Evolutionary conservation across 2,888 invertebrate species (phyloP).

Genomic region (Meghimatium bilineatum): DNA sequence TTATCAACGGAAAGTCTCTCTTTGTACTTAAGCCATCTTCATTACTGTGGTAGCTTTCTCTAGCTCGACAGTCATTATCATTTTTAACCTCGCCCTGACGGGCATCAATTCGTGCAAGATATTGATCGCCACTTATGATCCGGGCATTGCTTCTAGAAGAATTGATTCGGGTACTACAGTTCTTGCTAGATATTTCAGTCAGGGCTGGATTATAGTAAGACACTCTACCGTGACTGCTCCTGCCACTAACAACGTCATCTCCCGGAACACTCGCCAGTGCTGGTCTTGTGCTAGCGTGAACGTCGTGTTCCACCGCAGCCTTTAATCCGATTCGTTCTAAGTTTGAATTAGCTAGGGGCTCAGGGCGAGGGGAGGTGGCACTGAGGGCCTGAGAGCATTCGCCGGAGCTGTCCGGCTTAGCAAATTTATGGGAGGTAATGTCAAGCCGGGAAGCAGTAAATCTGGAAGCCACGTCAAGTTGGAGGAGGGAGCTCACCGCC

Average conservation of each 20-base stretch:
- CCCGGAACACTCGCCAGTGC: neutral
- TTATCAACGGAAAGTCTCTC: neutral
- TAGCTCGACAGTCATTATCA: neutral
- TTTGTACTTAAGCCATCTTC: slow-evolving; percentile 8
- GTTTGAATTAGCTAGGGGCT: slow-evolving; percentile 26
- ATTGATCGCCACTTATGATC: neutral
- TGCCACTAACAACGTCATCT: neutral
- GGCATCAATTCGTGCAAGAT: neutral
- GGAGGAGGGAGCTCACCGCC: slow-evolving; percentile 22
- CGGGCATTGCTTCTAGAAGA: neutral
- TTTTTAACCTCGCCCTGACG: neutral
- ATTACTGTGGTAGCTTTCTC: neutral
- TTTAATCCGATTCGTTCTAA: slow-evolving; percentile 36
- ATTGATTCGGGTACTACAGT: neutral
- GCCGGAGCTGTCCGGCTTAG: slow-evolving; percentile 30
- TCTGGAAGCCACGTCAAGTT: slow-evolving; percentile 33
- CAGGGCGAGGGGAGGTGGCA: slow-evolving; percentile 26
- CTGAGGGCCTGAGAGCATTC: slow-evolving; percentile 22
- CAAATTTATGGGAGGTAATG: slow-evolving; percentile 47
- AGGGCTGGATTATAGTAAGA: neutral
- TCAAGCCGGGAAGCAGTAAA: slow-evolving; percentile 46
- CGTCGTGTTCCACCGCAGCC: slow-evolving; percentile 1
- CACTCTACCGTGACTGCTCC: neutral
- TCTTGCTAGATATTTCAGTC: neutral
- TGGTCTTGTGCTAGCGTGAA: neutral